These are phyloP conservation scores for Lytechinus variegatus DNA, from an alignment of 35 echinoderm and acorn worm species.

Conservation along the genomic window DNA sequence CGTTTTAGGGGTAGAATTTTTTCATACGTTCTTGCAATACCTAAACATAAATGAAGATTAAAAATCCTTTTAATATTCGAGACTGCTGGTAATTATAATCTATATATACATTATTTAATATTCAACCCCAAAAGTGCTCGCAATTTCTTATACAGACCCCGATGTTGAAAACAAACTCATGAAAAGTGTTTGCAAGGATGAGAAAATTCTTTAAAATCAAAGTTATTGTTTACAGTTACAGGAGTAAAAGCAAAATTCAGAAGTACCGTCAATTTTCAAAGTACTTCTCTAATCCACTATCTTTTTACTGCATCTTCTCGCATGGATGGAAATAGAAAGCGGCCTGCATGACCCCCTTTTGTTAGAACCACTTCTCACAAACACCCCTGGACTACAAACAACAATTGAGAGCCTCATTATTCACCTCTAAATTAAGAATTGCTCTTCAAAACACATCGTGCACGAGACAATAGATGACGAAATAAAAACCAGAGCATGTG, in stretches of 20 bases:
- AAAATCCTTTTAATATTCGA: too few relatives aligned
- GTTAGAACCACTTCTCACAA: not conserved
- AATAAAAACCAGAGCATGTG: not conserved
- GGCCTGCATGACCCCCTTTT: not conserved
- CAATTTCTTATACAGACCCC: too few relatives aligned
- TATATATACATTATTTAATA: too few relatives aligned
- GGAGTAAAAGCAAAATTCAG: not conserved
- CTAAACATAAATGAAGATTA: too few relatives aligned
- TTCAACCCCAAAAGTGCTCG: too few relatives aligned
- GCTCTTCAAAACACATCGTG: constrained; percentile 50
- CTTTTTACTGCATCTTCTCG: not conserved
- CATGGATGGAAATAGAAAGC: not conserved
- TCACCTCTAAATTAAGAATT: not conserved
- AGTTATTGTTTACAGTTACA: not conserved
- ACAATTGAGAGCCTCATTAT: not conserved
- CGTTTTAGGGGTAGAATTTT: too few relatives aligned
- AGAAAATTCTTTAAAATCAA: not conserved
- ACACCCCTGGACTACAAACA: constrained; percentile 16
- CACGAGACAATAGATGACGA: constrained; percentile 21
- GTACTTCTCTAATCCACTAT: not conserved
- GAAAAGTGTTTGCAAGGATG: too few relatives aligned
- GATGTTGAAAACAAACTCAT: too few relatives aligned
- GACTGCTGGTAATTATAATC: too few relatives aligned
- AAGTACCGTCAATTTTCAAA: not conserved
- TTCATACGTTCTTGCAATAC: too few relatives aligned